Evolutionary conservation across 1,140 invertebrate genomes (phyloP).

Genomic region (Argopecten irradians): DNA sequence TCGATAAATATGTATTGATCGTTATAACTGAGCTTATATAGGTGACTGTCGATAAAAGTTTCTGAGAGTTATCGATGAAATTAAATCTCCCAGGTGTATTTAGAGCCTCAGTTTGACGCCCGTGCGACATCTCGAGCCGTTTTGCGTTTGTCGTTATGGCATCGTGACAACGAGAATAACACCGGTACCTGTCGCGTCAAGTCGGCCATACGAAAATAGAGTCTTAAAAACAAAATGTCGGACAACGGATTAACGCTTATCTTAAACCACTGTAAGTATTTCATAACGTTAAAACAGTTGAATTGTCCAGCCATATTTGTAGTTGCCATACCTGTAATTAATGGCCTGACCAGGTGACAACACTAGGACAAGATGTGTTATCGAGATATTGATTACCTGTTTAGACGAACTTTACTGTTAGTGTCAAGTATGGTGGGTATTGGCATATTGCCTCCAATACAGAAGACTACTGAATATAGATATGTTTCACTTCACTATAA

Average conservation of each 20-base stretch:
- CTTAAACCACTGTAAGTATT: conserved; percentile 10
- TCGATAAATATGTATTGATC: too few relatives aligned
- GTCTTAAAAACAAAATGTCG: conserved; percentile 6
- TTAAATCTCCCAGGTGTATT: background rate
- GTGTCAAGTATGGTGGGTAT: background rate
- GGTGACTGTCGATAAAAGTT: too few relatives aligned
- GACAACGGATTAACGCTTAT: background rate
- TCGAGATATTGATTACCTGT: background rate
- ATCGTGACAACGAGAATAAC: background rate
- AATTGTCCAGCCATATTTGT: background rate
- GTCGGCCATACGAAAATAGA: background rate
- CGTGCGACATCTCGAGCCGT: background rate
- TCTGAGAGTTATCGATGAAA: too few relatives aligned
- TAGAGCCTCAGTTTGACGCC: background rate
- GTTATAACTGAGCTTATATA: too few relatives aligned
- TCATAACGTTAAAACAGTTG: background rate
- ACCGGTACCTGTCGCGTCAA: conserved; percentile 13
- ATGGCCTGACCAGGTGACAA: background rate
- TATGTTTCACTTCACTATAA: too few relatives aligned
- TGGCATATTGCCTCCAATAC: too few relatives aligned
- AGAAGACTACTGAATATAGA: too few relatives aligned
- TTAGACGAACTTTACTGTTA: background rate
- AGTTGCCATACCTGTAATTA: background rate
- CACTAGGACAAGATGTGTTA: background rate
- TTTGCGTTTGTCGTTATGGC: conserved; percentile 20